Base-by-base conservation (phyloP, 2,113 vertebrate genomes). In the Alligator mississippiensis region DNA sequence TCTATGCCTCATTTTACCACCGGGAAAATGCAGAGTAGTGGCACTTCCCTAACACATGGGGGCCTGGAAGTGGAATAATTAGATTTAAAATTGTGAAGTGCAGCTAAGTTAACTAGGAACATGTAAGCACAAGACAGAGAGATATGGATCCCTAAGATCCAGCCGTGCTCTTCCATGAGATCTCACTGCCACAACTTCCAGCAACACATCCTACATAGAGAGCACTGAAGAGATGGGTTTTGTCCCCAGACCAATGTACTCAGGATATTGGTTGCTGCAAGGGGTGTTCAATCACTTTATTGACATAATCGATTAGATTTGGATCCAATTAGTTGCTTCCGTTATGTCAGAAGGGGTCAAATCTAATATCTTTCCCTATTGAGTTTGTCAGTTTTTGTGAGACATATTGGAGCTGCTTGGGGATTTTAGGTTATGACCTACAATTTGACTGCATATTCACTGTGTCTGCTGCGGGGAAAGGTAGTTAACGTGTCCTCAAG, bases 351-450 rank as follows among this genome's bases (percentile, higher is more conserved):
- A 78, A 90, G 90, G 90, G 93, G 94, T 96, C 96, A 95, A 66
- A 96, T 90, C 93, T 85, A 92, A 94, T 94, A 96, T 95, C 89
- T 95, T 90, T 91, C 85, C 94, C 84, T 95, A 96, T 89, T 95
- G 96, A 94, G 92, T 93, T 93, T 34, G 93, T 94, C 96, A 82
- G 70, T 97, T 94, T 9, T 94, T 89, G 10, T 78, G 88, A 89
- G 75, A 89, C 88, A 84, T 94, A 89, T 78, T 90, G 96, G 92
- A 94, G 87, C 90, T 94, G 82, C 90, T 80, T 72, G 78, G 96
- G 96, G 95, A 94, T 96, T 96, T 94, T 90, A 94, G 95, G 95
- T 92, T 96, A 95, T 86, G 96, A 96, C 94, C 96, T 92, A 90
- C 83, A 96, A 92, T 96, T 92, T 95, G 92, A 72, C 76, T 93